Conservation (phyloP, 1,140 invertebrate species). For the Wiebesia pumilae region DNA sequence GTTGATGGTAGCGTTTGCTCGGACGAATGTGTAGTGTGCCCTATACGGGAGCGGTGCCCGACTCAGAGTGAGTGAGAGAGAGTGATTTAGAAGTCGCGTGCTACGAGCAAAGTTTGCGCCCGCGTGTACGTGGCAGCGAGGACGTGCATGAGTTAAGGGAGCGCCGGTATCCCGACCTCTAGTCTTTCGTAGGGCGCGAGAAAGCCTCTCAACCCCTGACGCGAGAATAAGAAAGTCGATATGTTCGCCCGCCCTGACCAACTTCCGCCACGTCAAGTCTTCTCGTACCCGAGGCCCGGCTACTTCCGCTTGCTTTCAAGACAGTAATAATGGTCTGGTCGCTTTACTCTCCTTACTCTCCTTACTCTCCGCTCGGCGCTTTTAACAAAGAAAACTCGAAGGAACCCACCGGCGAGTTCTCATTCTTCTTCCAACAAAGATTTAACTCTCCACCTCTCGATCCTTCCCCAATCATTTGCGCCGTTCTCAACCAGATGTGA, state of each 20-base stretch:
- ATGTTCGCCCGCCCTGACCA: conserved; percentile 9
- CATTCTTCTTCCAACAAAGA: conserved; percentile 19
- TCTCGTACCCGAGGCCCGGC: conserved; percentile 5
- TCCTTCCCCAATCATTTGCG: conserved; percentile 54
- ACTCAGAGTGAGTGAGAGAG: not conserved
- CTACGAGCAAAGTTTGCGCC: not conserved
- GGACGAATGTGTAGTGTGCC: not conserved
- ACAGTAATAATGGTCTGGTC: conserved; percentile 22
- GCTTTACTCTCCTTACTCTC: no score
- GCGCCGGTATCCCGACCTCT: no score
- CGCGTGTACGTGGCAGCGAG: not conserved
- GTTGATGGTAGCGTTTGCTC: not conserved
- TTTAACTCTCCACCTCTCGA: not conserved
- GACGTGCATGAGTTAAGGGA: not conserved
- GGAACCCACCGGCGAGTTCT: not conserved
- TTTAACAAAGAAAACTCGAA: not conserved
- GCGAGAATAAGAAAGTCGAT: conserved; percentile 20
- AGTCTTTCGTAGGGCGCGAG: no score
- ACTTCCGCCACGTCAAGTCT: conserved; percentile 27
- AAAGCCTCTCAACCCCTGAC: not conserved
- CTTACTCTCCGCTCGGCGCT: not conserved
- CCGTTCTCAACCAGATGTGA: not conserved
- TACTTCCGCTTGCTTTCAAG: conserved; percentile 24
- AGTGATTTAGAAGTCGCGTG: conserved; percentile 37
- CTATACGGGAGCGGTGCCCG: no score